Evolutionary conservation across 2,797 vertebrate genomes (phyloP).

Genomic region (Propithecus perrieri): DNA sequence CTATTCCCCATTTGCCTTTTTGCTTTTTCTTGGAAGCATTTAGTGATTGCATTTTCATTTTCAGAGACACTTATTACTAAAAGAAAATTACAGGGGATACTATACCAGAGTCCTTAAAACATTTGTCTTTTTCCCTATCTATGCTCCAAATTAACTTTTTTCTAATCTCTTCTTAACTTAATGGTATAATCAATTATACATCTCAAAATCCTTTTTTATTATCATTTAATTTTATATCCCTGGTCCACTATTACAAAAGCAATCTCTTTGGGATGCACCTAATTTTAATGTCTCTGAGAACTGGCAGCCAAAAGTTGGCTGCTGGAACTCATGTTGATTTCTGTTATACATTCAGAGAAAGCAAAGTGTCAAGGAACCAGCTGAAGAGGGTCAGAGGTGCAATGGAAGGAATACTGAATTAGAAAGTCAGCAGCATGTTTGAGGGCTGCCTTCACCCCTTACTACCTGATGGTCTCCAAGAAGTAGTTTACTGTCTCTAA

Average conservation of each 20-base stretch:
- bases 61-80: neutral
- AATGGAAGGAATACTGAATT: neutral
- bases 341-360: neutral
- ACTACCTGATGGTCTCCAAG: neutral
- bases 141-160: neutral
- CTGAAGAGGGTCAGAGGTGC: neutral
- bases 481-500: neutral
- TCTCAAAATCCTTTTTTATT: neutral
- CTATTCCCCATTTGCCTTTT: neutral
- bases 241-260: neutral
- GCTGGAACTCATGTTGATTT: neutral
- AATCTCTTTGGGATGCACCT: neutral
- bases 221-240: neutral
- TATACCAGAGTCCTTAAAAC: neutral
- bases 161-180: neutral
- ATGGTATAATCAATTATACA: neutral
- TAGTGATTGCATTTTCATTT: neutral
- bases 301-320: neutral
- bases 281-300: neutral
- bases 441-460: neutral
- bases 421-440: neutral
- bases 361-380: neutral
- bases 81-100: neutral
- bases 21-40: neutral
- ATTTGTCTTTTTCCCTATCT: neutral